phyloP scores from a whole-genome alignment of 1,140 invertebrate species.

The Neodiprion fabricii region DNA sequence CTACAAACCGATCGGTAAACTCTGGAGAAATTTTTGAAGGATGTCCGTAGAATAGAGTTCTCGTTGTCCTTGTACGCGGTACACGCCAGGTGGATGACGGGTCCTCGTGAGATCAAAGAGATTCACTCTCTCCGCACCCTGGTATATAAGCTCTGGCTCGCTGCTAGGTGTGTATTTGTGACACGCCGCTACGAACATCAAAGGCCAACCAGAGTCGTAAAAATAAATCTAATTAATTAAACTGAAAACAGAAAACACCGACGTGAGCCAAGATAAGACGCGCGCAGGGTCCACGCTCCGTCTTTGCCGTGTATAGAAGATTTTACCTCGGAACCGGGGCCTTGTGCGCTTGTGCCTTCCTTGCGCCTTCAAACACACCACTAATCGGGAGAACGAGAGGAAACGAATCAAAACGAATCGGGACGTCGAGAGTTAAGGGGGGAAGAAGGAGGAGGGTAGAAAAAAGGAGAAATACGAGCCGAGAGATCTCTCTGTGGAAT shows the following conservation, averaged over 20 bases:
- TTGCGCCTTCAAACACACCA: background rate
- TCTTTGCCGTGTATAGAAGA: background rate
- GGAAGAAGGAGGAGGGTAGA: background rate
- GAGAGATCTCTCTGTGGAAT: background rate
- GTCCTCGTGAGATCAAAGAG: background rate
- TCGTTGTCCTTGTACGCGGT: background rate
- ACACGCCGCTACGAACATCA: slow-evolving; percentile 33
- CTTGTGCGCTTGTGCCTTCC: background rate
- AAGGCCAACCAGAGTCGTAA: slow-evolving; percentile 35
- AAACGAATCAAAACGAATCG: background rate
- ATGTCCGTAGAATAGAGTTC: background rate
- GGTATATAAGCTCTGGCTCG: background rate
- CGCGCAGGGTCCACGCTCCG: slow-evolving; percentile 22
- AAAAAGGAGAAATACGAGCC: background rate
- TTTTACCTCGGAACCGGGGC: background rate
- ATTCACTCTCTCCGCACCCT: background rate
- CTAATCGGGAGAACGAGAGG: slow-evolving; percentile 2
- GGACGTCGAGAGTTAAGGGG: background rate
- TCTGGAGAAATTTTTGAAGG: background rate
- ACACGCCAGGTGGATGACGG: background rate
- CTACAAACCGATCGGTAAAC: background rate
- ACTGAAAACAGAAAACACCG: slow-evolving; percentile 30
- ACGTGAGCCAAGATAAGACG: slow-evolving; percentile 30
- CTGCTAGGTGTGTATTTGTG: slow-evolving; percentile 30
- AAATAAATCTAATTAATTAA: slow-evolving; percentile 37